Conservation (phyloP, 2,888 invertebrate species). For the Acanthosepion lycidas region DNA sequence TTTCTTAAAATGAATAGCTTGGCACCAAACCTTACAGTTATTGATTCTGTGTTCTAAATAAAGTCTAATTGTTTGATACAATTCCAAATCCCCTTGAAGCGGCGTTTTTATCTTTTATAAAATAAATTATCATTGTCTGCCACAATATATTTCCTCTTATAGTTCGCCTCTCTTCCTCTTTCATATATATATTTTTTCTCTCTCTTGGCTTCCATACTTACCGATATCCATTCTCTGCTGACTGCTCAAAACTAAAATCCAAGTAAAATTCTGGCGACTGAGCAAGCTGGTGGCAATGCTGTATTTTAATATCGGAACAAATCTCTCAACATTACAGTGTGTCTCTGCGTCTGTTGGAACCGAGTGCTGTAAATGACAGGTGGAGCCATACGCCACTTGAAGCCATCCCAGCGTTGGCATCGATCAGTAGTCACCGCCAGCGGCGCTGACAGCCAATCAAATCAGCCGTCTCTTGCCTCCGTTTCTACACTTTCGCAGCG, state of each 20-base stretch:
- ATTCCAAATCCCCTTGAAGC: background rate
- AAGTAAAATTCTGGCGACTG: background rate
- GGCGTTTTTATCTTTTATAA: background rate
- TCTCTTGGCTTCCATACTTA: background rate
- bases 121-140: background rate
- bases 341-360: background rate
- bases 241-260: background rate
- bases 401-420: constrained; percentile 33
- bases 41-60: constrained; percentile 20
- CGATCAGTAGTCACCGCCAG: background rate
- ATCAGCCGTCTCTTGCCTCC: background rate
- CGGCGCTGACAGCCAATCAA: constrained; percentile 33
- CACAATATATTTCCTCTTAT: background rate
- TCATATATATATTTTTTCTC: background rate
- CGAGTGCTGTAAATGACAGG: constrained; percentile 2
- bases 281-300: background rate
- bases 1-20: background rate
- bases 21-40: background rate
- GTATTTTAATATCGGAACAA: background rate
- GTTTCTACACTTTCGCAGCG: constrained; percentile 18
- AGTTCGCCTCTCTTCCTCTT: background rate
- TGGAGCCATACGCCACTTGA: constrained; percentile 23
- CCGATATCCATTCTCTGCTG: background rate
- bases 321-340: background rate
- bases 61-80: background rate